Evolutionary conservation across 2,888 invertebrate genomes (phyloP), one percentile per base, ranked within the genome.

Genomic region (Drosophila leonis): DNA sequence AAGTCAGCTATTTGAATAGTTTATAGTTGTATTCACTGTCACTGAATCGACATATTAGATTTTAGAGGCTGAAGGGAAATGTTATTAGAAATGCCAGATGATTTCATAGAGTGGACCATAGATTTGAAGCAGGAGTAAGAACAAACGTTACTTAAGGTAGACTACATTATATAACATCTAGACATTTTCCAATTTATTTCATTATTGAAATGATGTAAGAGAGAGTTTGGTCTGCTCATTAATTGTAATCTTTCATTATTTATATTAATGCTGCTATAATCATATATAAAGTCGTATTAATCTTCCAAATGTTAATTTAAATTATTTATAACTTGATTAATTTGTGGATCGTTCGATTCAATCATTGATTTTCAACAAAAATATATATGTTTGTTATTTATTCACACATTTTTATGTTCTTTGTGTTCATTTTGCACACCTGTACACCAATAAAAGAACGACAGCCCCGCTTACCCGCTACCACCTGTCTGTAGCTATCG

Each of bases 381-480:
- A 46, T 15, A 48, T 8, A 29, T 5, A 35, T n/a, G 12, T 44
- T 13, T 24, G 0, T 24, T 29, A 29, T 33, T 13, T 49, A 49
- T 49, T 18, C 49, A 49, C 33, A 29, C 6, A 0, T 29, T 15
- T 20, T 8, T 13, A 39, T 7, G 15, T 2, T 2, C 20, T 35
- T 61, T 62, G 13, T 52, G 48, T 63, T 75, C 57, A 65, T 61
- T 72, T 70, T 57, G 81, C 75, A 86, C 83, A 84, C 81, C 83
- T 83, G 86, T 70, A 78, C 46, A 60, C 31, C 64, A 52, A 49
- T 57, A 65, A 35, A 42, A 41, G 41, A 9, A 18, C n/a, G n/a
- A 29, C 24, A 18, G 18, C 10, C 55, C 55, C 48, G 3, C 41
- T n/a, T 24, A 48, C 64, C 56, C 54, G 41, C 44, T 13, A 49